Percentiles rank a stretch among this genome's conserved stretches.
These are phyloP conservation scores for Psococerastis gibbosa DNA, from an alignment of 2,888 invertebrate genomes.

Conservation along the genomic window DNA sequence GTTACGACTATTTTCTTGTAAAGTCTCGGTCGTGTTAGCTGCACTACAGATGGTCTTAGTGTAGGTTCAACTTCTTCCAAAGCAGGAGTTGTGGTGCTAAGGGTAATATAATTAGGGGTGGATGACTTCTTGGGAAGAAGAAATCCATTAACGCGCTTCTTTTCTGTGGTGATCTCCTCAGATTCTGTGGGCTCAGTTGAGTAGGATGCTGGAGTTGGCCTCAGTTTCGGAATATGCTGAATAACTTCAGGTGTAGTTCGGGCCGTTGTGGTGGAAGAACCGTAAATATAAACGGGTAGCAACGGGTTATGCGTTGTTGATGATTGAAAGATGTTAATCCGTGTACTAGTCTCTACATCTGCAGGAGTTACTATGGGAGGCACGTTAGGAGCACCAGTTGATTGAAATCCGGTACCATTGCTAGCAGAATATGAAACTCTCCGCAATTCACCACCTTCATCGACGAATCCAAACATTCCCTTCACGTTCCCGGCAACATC, in stretches of 20 bases:
- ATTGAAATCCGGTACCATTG: slow-evolving; percentile 23
- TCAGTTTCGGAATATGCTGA: slow-evolving; percentile 8
- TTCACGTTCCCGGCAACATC: slow-evolving; percentile 63
- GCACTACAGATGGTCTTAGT: slow-evolving; percentile 10
- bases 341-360: neutral
- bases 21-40: slow-evolving; percentile 8
- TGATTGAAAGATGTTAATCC: neutral
- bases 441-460: slow-evolving; percentile 57
- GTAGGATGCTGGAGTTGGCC: slow-evolving; percentile 1
- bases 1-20: slow-evolving; percentile 7
- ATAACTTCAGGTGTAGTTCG: neutral
- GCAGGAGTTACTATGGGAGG: slow-evolving; percentile 1
- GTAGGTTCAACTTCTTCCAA: slow-evolving; percentile 11
- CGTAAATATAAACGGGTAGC: neutral
- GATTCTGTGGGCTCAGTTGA: slow-evolving; percentile 7
- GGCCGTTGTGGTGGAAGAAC: neutral
- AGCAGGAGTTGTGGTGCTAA: neutral
- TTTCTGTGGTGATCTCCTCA: neutral
- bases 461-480: slow-evolving; percentile 66
- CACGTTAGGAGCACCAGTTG: slow-evolving; percentile 1
- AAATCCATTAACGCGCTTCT: neutral
- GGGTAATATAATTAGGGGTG: slow-evolving; percentile 6
- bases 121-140: slow-evolving; percentile 4
- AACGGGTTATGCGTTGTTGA: neutral
- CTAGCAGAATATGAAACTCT: slow-evolving; percentile 53